A percentile compares a stretch with the other conserved stretches of the same genome.
Evolutionary conservation across 2,113 vertebrate species (phyloP).

Genomic region (Heptranchias perlo): DNA sequence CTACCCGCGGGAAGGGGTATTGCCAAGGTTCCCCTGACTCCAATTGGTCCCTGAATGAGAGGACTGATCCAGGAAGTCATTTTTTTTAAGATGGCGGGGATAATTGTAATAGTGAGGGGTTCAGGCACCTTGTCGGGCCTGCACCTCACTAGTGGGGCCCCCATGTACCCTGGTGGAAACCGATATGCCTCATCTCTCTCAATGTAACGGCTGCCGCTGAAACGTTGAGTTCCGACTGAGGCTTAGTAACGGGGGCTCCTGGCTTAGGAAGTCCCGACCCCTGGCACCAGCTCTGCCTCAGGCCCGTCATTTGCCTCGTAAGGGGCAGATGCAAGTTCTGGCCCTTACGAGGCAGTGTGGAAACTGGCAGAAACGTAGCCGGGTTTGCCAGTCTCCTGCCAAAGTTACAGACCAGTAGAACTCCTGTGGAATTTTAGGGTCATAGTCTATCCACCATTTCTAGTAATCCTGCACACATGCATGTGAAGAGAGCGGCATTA

Average conservation of each 20-base stretch:
- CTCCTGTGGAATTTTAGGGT: neutral
- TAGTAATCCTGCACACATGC: neutral
- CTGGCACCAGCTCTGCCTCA: neutral
- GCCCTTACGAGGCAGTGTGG: too few species aligned
- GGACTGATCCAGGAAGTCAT: neutral
- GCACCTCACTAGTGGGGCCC: neutral
- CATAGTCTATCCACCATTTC: neutral
- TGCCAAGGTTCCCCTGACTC: neutral
- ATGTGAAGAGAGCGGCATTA: neutral
- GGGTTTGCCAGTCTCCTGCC: neutral
- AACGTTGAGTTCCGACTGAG: neutral
- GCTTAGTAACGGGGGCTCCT: neutral
- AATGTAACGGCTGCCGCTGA: neutral
- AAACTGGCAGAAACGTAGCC: neutral
- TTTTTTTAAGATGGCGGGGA: too few species aligned
- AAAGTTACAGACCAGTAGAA: neutral
- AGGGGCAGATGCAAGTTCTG: neutral
- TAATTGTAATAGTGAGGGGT: too few species aligned
- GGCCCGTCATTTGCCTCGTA: neutral
- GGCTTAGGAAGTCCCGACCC: neutral
- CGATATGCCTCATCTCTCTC: neutral
- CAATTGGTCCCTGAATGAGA: neutral
- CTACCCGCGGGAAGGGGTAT: neutral
- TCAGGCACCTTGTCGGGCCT: neutral
- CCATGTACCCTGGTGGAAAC: neutral